A percentile compares a stretch with the other conserved stretches of the same genome.
Evolutionary conservation across 2,113 vertebrate species (phyloP).

Genomic region (Fukomys damarensis): DNA sequence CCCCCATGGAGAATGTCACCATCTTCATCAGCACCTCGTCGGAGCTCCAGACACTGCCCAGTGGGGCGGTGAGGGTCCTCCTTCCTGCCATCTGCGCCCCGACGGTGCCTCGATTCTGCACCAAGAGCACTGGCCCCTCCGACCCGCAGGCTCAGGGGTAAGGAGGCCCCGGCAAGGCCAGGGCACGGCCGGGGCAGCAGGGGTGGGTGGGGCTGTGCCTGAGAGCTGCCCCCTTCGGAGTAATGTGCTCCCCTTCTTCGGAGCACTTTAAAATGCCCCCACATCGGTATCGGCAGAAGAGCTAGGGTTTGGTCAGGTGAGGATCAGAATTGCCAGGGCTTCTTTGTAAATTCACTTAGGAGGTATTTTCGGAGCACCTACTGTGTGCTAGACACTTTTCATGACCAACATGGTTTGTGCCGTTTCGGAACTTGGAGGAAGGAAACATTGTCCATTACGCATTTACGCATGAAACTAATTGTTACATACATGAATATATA

Average conservation of each 20-base stretch:
- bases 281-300: not conserved
- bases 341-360: not conserved
- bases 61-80: constrained; percentile 91
- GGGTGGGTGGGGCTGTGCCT: accelerated
- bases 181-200: not conserved
- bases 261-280: not conserved
- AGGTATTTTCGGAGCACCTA: not conserved
- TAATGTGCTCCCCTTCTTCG: not conserved
- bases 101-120: constrained; percentile 89
- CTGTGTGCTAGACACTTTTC: not conserved
- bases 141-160: constrained; percentile 89
- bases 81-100: constrained; percentile 93
- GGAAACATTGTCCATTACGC: not conserved
- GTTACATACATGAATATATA: not conserved
- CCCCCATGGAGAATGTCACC: constrained; percentile 92
- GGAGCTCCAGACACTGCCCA: constrained; percentile 93
- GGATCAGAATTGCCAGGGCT: not conserved
- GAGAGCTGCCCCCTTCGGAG: accelerated
- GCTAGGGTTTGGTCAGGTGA: not conserved
- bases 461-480: not conserved
- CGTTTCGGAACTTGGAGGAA: not conserved
- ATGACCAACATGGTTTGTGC: not conserved
- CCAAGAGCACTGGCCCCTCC: constrained; percentile 84
- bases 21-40: constrained; percentile 96
- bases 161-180: not conserved